Base-by-base conservation (phyloP, 2,888 invertebrate genomes). In the Cerastis leucographa region DNA sequence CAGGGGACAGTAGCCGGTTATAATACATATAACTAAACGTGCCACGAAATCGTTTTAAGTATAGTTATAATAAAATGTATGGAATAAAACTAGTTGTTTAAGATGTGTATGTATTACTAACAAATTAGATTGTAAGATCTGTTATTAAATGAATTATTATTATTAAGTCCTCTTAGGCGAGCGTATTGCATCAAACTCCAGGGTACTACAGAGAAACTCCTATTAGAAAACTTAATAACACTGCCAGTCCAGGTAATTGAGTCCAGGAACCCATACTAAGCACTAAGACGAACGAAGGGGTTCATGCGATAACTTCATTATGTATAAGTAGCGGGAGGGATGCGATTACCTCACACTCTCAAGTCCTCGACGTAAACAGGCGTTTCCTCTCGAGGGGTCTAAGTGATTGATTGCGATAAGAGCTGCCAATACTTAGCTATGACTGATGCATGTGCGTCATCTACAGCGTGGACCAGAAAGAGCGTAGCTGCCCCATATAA, bases 391-490 rank as follows among this genome's bases (percentile, higher is more conserved):
- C 61, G 22, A 76, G 86, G 75, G 78, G 29, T 61, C 67, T 64
- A 66, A 76, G 46, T 77, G 69, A 81, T 84, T 62, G 74, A 85
- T 75, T 49, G 61, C 54, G 76, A 68, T 64, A 77, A 35, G 40
- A 66, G 46, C 62, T 74, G 82, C 77, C 72, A 71, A 76, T 74
- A 72, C 44, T 46, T 46, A 29, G 46, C 68, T 56, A 61, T 68
- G 42, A 73, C 44, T 51, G 66, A 69, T 76, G 59, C 51, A 54
- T 61, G 65, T 62, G 44, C 29, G 66, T 51, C 69, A 56, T 61
- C 64, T 59, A 46, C 59, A 17, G 59, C 1, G 19, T 59, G 17
- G 17, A 29, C 29, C 29, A 29, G 29, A 17, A 7, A 29, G 17
- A 29, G 29, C 29, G 29, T 59, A n/a, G 17, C 29, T 59, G 9